phyloP scores from a whole-genome alignment of 2,797 vertebrate species.

The Pipistrellus pygmaeus region DNA sequence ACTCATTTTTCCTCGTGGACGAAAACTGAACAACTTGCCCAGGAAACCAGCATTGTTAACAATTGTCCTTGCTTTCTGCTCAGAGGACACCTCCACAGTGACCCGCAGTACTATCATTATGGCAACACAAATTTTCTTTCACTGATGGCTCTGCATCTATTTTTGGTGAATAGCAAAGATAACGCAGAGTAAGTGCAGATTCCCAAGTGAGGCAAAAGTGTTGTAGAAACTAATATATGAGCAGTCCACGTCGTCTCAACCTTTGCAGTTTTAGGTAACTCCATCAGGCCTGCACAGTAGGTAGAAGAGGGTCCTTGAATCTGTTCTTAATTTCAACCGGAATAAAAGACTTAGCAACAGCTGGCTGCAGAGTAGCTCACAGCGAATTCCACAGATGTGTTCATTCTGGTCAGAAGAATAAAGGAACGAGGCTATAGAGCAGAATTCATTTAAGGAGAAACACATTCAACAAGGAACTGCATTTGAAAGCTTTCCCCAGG shows the following conservation, averaged over 20 bases:
- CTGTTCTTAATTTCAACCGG: slow-evolving; percentile 87
- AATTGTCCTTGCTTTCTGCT: slow-evolving; percentile 69
- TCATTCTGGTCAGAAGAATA: slow-evolving; percentile 78
- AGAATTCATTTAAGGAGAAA: slow-evolving; percentile 81
- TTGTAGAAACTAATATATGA: neutral
- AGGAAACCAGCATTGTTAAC: slow-evolving; percentile 61
- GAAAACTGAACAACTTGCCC: slow-evolving; percentile 71
- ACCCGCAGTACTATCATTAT: slow-evolving; percentile 59
- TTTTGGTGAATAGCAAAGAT: neutral
- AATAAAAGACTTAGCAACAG: slow-evolving; percentile 84
- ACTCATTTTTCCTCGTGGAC: slow-evolving; percentile 25
- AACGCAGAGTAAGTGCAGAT: neutral
- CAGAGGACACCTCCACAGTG: neutral
- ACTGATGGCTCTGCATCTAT: neutral
- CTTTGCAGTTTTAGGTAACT: slow-evolving; percentile 78
- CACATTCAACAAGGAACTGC: slow-evolving; percentile 76
- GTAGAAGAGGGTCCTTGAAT: slow-evolving; percentile 83
- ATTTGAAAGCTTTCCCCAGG: slow-evolving; percentile 60
- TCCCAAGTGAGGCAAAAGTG: neutral
- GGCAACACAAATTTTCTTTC: slow-evolving; percentile 54
- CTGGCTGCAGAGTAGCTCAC: slow-evolving; percentile 84
- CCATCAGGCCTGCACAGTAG: slow-evolving; percentile 85
- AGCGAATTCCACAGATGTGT: slow-evolving; percentile 85
- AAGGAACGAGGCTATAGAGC: slow-evolving; percentile 77
- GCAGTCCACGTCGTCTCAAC: slow-evolving; percentile 75